Evolutionary conservation across 2,113 vertebrate species (phyloP).

Genomic region (Apodemus sylvaticus): DNA sequence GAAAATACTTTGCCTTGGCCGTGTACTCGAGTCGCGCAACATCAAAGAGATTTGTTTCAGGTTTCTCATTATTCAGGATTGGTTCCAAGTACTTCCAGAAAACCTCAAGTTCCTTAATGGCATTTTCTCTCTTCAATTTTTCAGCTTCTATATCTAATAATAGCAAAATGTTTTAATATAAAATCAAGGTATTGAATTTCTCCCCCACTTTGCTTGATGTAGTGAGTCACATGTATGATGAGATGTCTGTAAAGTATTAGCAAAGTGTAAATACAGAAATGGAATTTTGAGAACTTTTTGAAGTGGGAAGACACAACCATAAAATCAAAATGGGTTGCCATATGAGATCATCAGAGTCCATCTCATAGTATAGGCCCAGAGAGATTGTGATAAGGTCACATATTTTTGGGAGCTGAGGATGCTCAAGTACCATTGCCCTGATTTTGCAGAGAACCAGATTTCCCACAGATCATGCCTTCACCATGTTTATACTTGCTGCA

Average conservation of each 20-base stretch:
- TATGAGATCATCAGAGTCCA: neutral
- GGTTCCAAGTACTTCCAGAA: constrained; percentile 94
- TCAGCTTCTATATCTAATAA: constrained; percentile 80
- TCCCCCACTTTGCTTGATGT: neutral
- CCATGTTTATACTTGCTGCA: neutral
- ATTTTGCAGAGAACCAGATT: neutral
- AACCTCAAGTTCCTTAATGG: constrained; percentile 81
- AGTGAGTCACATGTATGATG: neutral
- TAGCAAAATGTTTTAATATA: constrained; percentile 48
- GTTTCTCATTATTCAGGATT: constrained; percentile 86
- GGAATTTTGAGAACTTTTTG: neutral
- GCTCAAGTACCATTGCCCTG: neutral
- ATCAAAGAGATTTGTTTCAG: constrained; percentile 88
- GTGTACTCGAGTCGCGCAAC: constrained; percentile 86
- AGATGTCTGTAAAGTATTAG: neutral
- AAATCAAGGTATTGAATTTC: neutral
- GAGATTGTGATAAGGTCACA: neutral
- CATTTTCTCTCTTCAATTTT: constrained; percentile 75
- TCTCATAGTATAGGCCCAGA: neutral
- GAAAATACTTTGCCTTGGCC: constrained; percentile 81
- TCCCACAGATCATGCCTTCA: neutral
- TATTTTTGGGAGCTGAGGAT: neutral
- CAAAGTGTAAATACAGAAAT: constrained; percentile 23
- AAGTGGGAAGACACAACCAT: neutral
- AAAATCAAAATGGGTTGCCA: neutral